A percentile compares a stretch with the other conserved stretches of the same genome.
phyloP scores from a whole-genome alignment of 1,140 invertebrate genomes.

The Euwallacea fornicatus region DNA sequence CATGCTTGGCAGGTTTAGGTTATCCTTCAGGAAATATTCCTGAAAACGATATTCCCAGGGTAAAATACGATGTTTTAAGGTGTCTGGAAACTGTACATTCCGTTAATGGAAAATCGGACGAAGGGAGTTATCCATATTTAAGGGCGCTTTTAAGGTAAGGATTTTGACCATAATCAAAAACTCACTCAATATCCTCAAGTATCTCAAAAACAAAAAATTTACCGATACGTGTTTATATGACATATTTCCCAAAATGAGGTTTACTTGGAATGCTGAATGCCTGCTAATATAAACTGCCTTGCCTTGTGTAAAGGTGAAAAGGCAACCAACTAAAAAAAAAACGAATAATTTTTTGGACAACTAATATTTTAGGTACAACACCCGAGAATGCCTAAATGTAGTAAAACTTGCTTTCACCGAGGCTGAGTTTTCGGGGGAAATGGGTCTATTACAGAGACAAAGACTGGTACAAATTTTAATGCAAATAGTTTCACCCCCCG shows the following conservation, averaged over 20 bases:
- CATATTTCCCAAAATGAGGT: neutral
- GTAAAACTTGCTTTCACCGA: slow-evolving; percentile 86
- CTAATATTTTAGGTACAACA: slow-evolving; percentile 69
- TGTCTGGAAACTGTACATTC: slow-evolving; percentile 69
- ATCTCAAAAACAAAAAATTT: too few relatives aligned
- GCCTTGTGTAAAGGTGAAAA: too few relatives aligned
- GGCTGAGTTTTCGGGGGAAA: slow-evolving; percentile 73
- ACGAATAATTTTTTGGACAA: neutral
- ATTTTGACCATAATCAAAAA: too few relatives aligned
- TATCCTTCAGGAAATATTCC: slow-evolving; percentile 88
- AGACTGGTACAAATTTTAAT: slow-evolving; percentile 79
- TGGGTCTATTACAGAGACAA: slow-evolving; percentile 74
- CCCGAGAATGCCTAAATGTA: slow-evolving; percentile 88
- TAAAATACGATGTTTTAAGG: slow-evolving; percentile 74
- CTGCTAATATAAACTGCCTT: too few relatives aligned
- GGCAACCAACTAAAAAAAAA: too few relatives aligned
- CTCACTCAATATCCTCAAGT: too few relatives aligned
- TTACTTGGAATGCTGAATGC: neutral
- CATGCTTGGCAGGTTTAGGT: slow-evolving; percentile 87
- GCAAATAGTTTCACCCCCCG: slow-evolving; percentile 59
- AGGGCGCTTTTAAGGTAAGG: slow-evolving; percentile 65
- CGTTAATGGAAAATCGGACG: slow-evolving; percentile 64
- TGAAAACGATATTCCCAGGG: slow-evolving; percentile 65
- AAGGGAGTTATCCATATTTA: slow-evolving; percentile 78
- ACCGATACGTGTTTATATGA: neutral